These are phyloP conservation scores for Egretta garzetta DNA, from an alignment of 2,113 vertebrate genomes.

Conservation along the genomic window DNA sequence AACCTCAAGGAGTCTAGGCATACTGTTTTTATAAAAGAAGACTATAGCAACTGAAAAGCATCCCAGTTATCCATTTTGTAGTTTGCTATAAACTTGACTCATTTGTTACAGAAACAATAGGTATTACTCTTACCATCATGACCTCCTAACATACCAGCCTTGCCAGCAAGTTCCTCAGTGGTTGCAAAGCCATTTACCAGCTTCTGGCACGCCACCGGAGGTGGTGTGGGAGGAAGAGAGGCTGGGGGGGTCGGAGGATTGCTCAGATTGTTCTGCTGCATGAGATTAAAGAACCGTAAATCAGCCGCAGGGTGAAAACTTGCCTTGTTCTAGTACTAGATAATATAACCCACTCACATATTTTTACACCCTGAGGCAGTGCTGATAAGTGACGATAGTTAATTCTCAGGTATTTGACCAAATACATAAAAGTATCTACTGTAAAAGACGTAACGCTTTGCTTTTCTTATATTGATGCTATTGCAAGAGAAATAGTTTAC, in stretches of 20 bases:
- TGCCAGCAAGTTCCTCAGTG: slow-evolving; percentile 88
- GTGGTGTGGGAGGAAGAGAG: slow-evolving; percentile 95
- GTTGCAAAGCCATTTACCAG: slow-evolving; percentile 93
- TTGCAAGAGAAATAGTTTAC: not conserved
- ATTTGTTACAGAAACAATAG: not conserved
- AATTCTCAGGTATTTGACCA: not conserved
- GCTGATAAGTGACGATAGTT: not conserved
- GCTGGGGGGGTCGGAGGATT: slow-evolving; percentile 97
- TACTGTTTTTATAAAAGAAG: not conserved
- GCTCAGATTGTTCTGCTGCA: slow-evolving; percentile 96
- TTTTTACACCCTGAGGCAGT: not conserved
- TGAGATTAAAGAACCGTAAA: slow-evolving; percentile 46
- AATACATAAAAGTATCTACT: not conserved
- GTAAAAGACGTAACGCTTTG: not conserved
- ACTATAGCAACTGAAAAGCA: not conserved
- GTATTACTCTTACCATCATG: slow-evolving; percentile 77
- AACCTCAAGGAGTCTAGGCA: not conserved
- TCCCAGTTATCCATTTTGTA: not conserved
- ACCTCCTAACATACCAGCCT: slow-evolving; percentile 83
- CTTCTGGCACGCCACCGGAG: slow-evolving; percentile 90
- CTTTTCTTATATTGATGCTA: not conserved
- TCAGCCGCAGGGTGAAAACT: not conserved
- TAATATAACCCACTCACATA: not conserved
- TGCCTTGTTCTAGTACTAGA: not conserved
- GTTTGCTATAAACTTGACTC: not conserved